Base-by-base conservation (phyloP, 1,140 invertebrate species). In the Bombus waltoni region DNA sequence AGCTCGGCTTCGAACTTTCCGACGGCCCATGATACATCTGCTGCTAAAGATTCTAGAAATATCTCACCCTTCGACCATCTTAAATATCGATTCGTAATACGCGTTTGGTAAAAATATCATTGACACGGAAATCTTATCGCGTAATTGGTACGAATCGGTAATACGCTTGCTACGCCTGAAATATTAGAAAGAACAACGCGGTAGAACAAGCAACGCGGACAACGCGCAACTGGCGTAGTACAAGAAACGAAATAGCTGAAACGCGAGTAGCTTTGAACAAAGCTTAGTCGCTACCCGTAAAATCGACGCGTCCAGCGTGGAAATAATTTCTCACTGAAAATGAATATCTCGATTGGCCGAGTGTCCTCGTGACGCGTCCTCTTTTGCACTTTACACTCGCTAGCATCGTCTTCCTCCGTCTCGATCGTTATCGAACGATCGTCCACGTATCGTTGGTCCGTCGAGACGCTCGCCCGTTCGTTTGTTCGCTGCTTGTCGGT, bases 401-500 rank as follows among this genome's bases (percentile, higher is more conserved):
- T 59, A 2, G 0, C 57, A 8, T n/a, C 3, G 28, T n/a, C 10
- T 5, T 11, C 1, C 28, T 3, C 10, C 11, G 25, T n/a, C 10
- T n/a, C 18, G 10, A n/a, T 25, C 57, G 11, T 25, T 3, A 4
- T 59, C 25, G 47, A 47, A 47, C 47, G 47, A 53, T 4, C 32
- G 32, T 32, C 32, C 32, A 1, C 32, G 32, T 32, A 32, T 32
- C 32, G 32, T 35, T 40, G 9, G 42, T 25, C 28, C 28, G 25
- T 59, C 28, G 32, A 22, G 22, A 28, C 65, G 38, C 59, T 80
- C 47, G 47, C 75, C 65, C 11, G 44, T 65, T 80, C 76, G 32
- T 71, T 85, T 53, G 44, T 42, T 86, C 78, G 62, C 74, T 74
- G 62, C 75, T 86, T 72, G 59, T 73, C 53, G 57, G 15, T 22